phyloP scores from a whole-genome alignment of 2,888 invertebrate species.

The Phengaris arion region DNA sequence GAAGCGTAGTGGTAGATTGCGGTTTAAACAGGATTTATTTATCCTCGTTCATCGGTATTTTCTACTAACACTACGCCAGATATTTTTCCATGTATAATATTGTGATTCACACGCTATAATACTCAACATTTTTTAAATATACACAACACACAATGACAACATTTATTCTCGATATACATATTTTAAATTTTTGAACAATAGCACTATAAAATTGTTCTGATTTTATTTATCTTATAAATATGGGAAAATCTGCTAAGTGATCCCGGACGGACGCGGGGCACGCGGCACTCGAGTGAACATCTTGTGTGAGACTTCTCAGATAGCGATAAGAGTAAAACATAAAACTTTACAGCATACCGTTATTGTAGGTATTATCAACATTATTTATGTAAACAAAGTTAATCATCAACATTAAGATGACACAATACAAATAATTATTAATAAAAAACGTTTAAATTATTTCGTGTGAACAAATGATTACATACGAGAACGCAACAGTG shows the following conservation, averaged over 20 bases:
- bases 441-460: background rate
- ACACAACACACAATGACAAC: background rate
- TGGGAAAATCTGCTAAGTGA: background rate
- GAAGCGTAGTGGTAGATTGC: conserved; percentile 61
- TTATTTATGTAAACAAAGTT: conserved; percentile 12
- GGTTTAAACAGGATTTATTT: conserved; percentile 76
- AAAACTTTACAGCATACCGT: background rate
- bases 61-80: conserved; percentile 30
- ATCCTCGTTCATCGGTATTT: conserved; percentile 54
- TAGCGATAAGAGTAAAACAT: conserved; percentile 17
- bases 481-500: background rate
- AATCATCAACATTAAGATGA: background rate
- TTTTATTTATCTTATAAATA: background rate
- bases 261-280: background rate
- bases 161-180: background rate
- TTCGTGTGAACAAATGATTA: background rate
- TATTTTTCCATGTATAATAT: conserved; percentile 25
- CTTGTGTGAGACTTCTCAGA: background rate
- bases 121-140: background rate
- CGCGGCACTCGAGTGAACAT: conserved; percentile 7
- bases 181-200: background rate
- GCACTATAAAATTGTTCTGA: background rate
- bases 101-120: background rate
- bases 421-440: background rate
- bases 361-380: background rate